phyloP scores from a whole-genome alignment of 2,888 invertebrate species.

The Tetragonula carbonaria region DNA sequence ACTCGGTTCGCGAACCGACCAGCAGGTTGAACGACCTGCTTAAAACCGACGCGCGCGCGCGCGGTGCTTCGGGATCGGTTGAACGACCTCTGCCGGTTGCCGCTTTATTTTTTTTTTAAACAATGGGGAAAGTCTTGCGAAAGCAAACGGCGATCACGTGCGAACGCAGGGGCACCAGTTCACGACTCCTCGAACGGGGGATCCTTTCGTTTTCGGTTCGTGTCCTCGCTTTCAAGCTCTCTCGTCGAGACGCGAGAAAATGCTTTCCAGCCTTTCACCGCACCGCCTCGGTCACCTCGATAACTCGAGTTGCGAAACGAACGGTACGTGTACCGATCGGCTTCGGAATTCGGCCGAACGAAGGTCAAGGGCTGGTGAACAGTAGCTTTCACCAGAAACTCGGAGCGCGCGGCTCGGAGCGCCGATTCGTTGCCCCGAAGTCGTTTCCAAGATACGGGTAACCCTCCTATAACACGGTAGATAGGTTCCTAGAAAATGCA shows the following conservation, averaged over 20 bases:
- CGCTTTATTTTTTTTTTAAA: conserved; percentile 71
- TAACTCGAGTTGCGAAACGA: conserved; percentile 72
- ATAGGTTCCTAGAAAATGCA: too few species aligned
- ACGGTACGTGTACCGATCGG: conserved; percentile 33
- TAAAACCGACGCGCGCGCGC: conserved; percentile 40
- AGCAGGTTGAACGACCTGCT: conserved; percentile 73
- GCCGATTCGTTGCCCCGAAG: not conserved
- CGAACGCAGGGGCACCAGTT: conserved; percentile 25
- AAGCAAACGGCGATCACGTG: conserved; percentile 60
- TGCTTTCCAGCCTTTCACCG: conserved; percentile 63
- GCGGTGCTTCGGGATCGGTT: conserved; percentile 62
- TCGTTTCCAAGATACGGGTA: not conserved
- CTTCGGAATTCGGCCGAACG: conserved; percentile 77
- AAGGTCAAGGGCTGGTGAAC: conserved; percentile 81
- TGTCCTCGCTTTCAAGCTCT: conserved; percentile 57
- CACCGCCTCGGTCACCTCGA: conserved; percentile 47
- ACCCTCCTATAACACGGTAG: too few species aligned
- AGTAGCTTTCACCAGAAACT: conserved; percentile 73
- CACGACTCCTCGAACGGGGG: conserved; percentile 40
- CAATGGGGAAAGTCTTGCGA: conserved; percentile 82
- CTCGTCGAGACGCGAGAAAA: not conserved
- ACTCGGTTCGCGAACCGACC: not conserved
- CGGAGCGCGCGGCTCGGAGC: conserved; percentile 1
- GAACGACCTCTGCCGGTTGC: conserved; percentile 63
- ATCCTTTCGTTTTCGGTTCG: conserved; percentile 80